Evolutionary conservation across 2,797 vertebrate genomes (phyloP).

Genomic region (Thaleichthys pacificus): DNA sequence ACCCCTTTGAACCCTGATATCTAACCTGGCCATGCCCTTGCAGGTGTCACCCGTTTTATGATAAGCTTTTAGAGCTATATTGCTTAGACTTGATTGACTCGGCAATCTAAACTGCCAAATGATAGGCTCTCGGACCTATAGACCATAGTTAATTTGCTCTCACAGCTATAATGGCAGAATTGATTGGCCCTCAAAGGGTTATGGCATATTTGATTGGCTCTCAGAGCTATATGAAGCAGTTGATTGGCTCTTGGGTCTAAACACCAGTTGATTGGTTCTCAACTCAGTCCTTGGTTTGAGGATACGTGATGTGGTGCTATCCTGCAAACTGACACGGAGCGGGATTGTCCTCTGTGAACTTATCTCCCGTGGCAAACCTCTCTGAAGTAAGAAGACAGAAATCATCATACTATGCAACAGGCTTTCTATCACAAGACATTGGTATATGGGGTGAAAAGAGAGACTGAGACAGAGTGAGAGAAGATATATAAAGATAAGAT

Average conservation of each 20-base stretch:
- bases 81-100: neutral
- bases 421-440: neutral
- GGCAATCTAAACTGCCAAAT: neutral
- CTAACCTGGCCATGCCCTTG: neutral
- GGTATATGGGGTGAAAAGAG: too few species aligned
- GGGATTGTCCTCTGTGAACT: conserved; percentile 17
- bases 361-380: conserved; percentile 1
- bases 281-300: conserved; percentile 13
- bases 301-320: conserved; percentile 21
- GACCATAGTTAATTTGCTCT: neutral
- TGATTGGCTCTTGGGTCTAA: neutral
- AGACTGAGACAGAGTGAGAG: neutral
- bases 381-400: conserved; percentile 26
- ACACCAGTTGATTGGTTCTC: neutral
- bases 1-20: neutral
- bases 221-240: neutral
- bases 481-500: neutral
- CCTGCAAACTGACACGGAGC: conserved; percentile 31
- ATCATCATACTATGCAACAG: conserved; percentile 2
- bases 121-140: conserved; percentile 6
- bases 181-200: neutral
- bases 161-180: neutral
- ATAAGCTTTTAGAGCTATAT: conserved; percentile 6
- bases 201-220: neutral
- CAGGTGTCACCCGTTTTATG: neutral